phyloP scores from a whole-genome alignment of 2,797 vertebrate genomes.

The Martes flavigula region DNA sequence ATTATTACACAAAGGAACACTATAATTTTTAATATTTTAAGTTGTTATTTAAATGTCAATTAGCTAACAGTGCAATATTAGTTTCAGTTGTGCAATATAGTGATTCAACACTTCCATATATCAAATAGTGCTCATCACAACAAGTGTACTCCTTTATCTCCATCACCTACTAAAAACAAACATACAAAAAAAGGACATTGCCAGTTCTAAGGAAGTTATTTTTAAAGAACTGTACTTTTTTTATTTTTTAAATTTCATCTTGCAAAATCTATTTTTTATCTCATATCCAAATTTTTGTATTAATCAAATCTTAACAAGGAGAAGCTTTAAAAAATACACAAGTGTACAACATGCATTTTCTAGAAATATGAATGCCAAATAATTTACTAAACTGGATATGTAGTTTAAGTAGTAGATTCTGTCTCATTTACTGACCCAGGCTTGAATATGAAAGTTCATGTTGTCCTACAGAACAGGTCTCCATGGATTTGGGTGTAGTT shows the following conservation, averaged over 20 bases:
- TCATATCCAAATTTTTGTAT: not conserved
- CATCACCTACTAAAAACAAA: not conserved
- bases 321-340: not conserved
- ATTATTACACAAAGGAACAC: not conserved
- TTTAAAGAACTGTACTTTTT: not conserved
- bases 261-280: not conserved
- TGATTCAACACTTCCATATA: not conserved
- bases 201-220: not conserved
- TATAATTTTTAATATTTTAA: not conserved
- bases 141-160: not conserved
- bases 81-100: not conserved
- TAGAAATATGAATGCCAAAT: constrained; percentile 5
- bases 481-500: constrained; percentile 5
- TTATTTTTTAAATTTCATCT: not conserved
- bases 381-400: not conserved
- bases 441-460: constrained; percentile 42
- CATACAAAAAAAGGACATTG: not conserved
- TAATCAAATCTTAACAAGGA: not conserved
- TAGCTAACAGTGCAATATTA: not conserved
- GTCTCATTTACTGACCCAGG: not conserved
- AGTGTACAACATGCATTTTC: not conserved
- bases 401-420: not conserved
- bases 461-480: constrained; percentile 45
- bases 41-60: not conserved
- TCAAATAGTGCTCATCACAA: not conserved